phyloP scores from a whole-genome alignment of 2,113 vertebrate genomes.

The Paratilapia polleni region DNA sequence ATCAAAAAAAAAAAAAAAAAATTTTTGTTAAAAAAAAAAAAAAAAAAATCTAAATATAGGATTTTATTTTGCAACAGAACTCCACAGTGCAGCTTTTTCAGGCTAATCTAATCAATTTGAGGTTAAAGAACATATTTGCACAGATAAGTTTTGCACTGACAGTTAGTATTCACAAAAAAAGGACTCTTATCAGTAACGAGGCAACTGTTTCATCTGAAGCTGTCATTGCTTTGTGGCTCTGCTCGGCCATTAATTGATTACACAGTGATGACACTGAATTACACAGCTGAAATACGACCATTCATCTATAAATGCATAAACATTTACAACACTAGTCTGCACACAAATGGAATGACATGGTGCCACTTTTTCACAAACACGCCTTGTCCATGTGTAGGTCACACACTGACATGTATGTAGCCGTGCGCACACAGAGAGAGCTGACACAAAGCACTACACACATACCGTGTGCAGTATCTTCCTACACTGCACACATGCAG shows the following conservation, averaged over 20 bases:
- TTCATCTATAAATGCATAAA: background rate
- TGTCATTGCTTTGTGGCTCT: background rate
- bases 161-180: background rate
- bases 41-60: no score
- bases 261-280: background rate
- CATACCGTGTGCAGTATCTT: slow-evolving; percentile 30
- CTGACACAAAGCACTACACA: slow-evolving; percentile 66
- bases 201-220: background rate
- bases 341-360: slow-evolving; percentile 5
- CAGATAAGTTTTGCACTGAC: background rate
- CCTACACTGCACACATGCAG: slow-evolving; percentile 36
- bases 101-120: background rate
- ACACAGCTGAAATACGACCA: background rate
- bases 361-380: background rate
- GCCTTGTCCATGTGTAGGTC: slow-evolving; percentile 32
- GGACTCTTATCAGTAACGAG: background rate
- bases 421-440: slow-evolving; percentile 22
- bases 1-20: background rate
- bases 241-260: background rate
- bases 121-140: background rate
- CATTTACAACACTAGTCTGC: background rate
- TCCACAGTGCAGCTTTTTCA: background rate
- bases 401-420: slow-evolving; percentile 20
- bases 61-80: background rate
- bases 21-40: no score